These are phyloP conservation scores for Drosophila rufa DNA, from an alignment of 1,140 invertebrate genomes.

Conservation along the genomic window DNA sequence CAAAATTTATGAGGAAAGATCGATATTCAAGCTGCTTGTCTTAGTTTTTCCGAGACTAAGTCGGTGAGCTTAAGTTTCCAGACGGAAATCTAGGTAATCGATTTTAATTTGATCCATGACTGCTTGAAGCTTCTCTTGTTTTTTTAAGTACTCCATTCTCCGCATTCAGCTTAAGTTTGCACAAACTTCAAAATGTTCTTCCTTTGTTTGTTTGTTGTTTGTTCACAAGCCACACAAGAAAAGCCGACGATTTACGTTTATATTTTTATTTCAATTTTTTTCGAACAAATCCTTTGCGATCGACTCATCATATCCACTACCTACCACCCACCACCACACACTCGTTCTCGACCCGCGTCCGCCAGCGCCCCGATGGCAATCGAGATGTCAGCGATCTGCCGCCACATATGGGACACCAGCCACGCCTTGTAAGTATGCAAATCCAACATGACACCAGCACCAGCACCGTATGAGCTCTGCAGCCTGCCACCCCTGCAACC, in stretches of 20 bases:
- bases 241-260: conserved; percentile 64
- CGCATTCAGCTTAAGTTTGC: conserved; percentile 35
- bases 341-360: conserved; percentile 38
- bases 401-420: conserved; percentile 77
- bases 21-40: neutral
- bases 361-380: conserved; percentile 77
- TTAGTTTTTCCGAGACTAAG: conserved; percentile 7
- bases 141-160: conserved; percentile 36
- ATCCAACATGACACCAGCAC: conserved; percentile 59
- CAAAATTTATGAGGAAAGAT: neutral
- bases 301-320: conserved; percentile 80
- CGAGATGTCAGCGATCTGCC: conserved; percentile 80
- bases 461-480: conserved; percentile 63
- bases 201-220: conserved; percentile 21
- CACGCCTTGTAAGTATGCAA: conserved; percentile 79
- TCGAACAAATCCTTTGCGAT: conserved; percentile 74
- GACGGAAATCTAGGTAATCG: neutral
- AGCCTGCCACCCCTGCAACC: neutral
- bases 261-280: conserved; percentile 69
- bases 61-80: neutral
- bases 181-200: conserved; percentile 14
- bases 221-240: conserved; percentile 18
- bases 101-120: conserved; percentile 44
- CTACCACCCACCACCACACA: conserved; percentile 62
- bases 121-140: conserved; percentile 62